Base-by-base conservation (phyloP, 2,113 vertebrate species). In the Oreochromis tanganicae region DNA sequence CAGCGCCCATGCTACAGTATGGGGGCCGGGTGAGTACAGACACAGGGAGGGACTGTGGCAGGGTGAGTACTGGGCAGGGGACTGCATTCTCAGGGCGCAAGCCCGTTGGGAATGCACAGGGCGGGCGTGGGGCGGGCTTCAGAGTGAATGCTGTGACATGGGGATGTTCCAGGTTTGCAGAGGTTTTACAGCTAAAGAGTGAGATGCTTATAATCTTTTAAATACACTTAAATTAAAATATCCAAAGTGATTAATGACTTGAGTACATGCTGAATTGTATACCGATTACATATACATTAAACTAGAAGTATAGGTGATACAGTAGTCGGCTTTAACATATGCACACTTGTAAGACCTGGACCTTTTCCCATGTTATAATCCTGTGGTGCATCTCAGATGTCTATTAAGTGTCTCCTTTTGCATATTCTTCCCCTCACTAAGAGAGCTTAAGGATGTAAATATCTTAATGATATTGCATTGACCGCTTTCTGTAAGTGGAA, bases 1-100 rank as follows among this genome's bases (percentile, higher is more conserved):
- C 99, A 90, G 99, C 98, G 9, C 99, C 98, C 43, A 99, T 99
- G 99, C 96, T 99, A 78, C 99, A 99, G 63, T 99, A 99, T 27
- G 99, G 99, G 96, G 99, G 99, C 96, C 97, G 98, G 95, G 98
- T 99, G 96, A 98, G 98, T 94, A 95, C 95, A 36, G 96, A 97
- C 94, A 96, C 96, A 71, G 96, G 96, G 79, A 88, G 96, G 82
- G 97, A 97, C 96, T 97, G 96, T 96, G 96, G 96, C 96, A 96
- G 96, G 97, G 96, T 97, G 96, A 97, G 96, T 96, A 96, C 94
- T 88, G 95, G 91, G 85, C 41, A 32, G 5, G 27, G 90, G 85
- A 66, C 59, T 50, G 3, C 84, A 68, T 81, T 89, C 79, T 55
- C 29, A 84, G 94, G 92, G 82, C 61, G 63, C 68, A 61, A 16